Base-by-base conservation (phyloP, 2,888 invertebrate genomes). In the Sesia apiformis region DNA sequence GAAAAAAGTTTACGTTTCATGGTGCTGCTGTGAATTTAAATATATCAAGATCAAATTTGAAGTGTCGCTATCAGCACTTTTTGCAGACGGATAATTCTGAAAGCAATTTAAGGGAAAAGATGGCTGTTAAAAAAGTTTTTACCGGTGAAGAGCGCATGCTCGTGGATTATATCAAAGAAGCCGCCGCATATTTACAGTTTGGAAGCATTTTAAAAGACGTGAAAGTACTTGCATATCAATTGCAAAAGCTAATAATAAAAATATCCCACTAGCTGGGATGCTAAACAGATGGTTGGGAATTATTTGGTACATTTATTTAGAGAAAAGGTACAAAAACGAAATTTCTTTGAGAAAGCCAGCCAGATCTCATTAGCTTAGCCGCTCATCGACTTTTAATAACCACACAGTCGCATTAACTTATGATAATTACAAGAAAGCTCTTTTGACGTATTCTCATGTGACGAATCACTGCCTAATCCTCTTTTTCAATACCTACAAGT, bases 381-480 rank as follows among this genome's bases (percentile, higher is more conserved):
- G 66, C 55, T 60, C 66, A 38, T 63, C 62, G 38, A 58, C 58
- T 62, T 69, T 59, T 52, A 69, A 69, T 56, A 61, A 62, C 55
- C 46, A 55, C 46, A 64, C 58, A 43, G 62, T 70, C 5, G 50
- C 46, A 39, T 23, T 53, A 38, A 64, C 63, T 56, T 70, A 65
- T 55, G 54, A 61, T 39, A 65, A 64, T 62, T 62, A 57, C 46
- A 57, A 62, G 65, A 59, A 68, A 55, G 56, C n/a, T n/a, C n/a
- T n/a, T n/a, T n/a, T n/a, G n/a, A n/a, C n/a, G n/a, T n/a, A n/a
- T n/a, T n/a, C n/a, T n/a, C n/a, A n/a, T n/a, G n/a, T n/a, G n/a
- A n/a, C n/a, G n/a, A n/a, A n/a, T n/a, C n/a, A n/a, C n/a, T n/a
- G n/a, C n/a, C n/a, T n/a, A n/a, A n/a, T n/a, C n/a, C 57, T 50